Evolutionary conservation across 2,113 vertebrate species (phyloP).

Genomic region (Calyptommatus sinebrachiatus): DNA sequence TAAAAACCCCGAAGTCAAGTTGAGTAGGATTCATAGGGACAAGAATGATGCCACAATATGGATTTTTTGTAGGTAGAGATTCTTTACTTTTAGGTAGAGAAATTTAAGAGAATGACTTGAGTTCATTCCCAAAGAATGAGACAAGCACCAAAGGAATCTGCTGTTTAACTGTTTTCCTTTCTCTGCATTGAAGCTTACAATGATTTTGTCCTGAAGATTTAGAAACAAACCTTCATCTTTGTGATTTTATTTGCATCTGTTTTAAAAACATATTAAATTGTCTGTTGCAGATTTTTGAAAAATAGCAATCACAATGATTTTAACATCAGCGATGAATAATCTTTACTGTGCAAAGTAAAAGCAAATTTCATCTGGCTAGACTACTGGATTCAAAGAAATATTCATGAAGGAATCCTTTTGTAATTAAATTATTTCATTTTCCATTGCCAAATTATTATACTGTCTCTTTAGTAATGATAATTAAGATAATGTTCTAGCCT

Average conservation of each 20-base stretch:
- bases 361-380: constrained; percentile 8
- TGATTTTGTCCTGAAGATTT: constrained; percentile 22
- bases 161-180: background rate
- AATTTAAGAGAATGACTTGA: background rate
- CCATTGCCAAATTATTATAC: constrained; percentile 61
- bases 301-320: background rate
- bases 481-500: constrained; percentile 63
- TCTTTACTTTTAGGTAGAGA: constrained; percentile 13
- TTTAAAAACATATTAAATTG: constrained; percentile 29
- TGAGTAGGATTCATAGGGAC: constrained; percentile 24
- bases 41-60: background rate
- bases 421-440: constrained; percentile 66
- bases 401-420: constrained; percentile 59
- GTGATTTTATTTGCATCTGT: constrained; percentile 3
- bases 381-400: constrained; percentile 36
- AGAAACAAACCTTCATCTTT: background rate
- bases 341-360: constrained; percentile 13
- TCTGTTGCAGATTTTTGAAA: background rate
- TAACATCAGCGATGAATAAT: constrained; percentile 15
- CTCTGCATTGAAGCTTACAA: constrained; percentile 23
- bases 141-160: constrained; percentile 12
- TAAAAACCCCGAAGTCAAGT: background rate
- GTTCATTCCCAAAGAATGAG: constrained; percentile 17
- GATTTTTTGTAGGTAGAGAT: constrained; percentile 25
- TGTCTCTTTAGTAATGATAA: constrained; percentile 66